Evolutionary conservation across 2,797 vertebrate genomes (phyloP).

Genomic region (Anisognathus igniventris): DNA sequence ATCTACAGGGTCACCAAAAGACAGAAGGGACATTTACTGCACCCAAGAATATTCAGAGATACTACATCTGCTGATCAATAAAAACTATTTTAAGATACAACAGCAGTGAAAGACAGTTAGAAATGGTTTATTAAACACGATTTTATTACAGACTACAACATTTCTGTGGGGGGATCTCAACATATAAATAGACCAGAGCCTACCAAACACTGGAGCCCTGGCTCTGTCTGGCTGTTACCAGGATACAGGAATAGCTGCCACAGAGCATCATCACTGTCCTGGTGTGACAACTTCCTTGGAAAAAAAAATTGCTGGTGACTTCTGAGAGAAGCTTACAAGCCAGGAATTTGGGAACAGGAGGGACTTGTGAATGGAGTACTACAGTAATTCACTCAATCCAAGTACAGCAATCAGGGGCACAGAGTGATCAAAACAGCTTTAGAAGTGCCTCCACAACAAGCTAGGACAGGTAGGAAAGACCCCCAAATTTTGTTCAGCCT

Average conservation of each 20-base stretch:
- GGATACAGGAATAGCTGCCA: background rate
- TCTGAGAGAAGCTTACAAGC: background rate
- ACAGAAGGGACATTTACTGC: background rate
- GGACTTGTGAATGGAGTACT: accelerated
- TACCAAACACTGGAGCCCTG: background rate
- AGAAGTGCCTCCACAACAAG: background rate
- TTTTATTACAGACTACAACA: background rate
- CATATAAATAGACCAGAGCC: background rate
- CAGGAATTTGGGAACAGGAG: background rate
- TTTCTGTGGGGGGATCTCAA: background rate
- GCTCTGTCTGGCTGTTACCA: background rate
- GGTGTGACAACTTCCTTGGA: background rate
- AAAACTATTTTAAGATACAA: background rate
- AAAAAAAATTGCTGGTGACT: background rate
- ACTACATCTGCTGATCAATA: background rate
- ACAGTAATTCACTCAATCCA: background rate
- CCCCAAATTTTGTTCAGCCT: background rate
- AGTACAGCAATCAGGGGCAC: accelerated
- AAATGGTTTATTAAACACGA: background rate
- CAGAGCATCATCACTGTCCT: background rate
- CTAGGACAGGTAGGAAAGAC: background rate
- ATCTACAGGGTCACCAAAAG: background rate
- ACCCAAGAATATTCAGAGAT: background rate
- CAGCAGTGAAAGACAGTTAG: background rate
- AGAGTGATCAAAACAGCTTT: background rate